Evolutionary conservation across 2,113 vertebrate species (phyloP).

Genomic region (Theropithecus gelada): DNA sequence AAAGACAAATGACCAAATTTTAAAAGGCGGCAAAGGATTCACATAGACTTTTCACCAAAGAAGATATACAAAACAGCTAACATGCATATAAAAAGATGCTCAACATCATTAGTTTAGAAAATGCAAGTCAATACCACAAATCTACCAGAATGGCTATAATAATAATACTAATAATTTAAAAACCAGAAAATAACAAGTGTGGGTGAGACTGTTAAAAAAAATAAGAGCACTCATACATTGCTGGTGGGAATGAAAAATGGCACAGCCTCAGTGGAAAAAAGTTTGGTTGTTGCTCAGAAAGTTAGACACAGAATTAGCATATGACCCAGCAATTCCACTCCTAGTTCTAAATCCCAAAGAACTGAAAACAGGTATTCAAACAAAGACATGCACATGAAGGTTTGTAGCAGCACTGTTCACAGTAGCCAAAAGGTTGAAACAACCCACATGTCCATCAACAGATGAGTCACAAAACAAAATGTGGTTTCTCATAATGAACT

Average conservation of each 20-base stretch:
- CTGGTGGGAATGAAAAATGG: not conserved
- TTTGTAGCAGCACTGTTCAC: not conserved
- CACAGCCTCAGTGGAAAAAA: not conserved
- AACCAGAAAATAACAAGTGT: not conserved
- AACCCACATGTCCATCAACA: not conserved
- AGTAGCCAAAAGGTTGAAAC: not conserved
- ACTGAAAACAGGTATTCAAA: not conserved
- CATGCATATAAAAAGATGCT: not conserved
- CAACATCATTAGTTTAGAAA: not conserved
- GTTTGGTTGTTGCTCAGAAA: not conserved
- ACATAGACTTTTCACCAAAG: not conserved
- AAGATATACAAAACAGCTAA: not conserved
- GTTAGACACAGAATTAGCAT: not conserved
- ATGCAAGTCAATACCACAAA: not conserved
- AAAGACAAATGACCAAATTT: not conserved
- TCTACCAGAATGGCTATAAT: not conserved
- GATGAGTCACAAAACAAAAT: not conserved
- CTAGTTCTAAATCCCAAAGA: not conserved
- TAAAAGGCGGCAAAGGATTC: not conserved
- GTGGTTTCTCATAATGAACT: not conserved
- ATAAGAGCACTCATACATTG: rapidly evolving
- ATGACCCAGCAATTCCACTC: not conserved
- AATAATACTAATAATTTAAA: not conserved
- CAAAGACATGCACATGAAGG: not conserved
- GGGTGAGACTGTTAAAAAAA: not conserved